Evolutionary conservation across 1,140 invertebrate species (phyloP).

Genomic region (Drosophila ohnishii): DNA sequence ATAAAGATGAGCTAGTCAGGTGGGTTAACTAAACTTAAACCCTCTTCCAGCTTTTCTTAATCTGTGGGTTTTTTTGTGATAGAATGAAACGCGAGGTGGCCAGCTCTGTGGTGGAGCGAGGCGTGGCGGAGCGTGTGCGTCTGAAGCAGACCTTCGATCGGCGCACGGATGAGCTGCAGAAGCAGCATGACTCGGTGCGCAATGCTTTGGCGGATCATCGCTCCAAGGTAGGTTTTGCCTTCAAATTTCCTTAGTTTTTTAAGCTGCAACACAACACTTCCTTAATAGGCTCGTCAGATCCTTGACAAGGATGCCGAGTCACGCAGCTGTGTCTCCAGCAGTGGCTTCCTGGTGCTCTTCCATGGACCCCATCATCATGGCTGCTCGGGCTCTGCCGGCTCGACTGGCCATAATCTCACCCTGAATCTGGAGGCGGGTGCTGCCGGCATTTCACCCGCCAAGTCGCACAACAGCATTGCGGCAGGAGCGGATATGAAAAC

Average conservation of each 20-base stretch:
- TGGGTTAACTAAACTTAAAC: constrained; percentile 54
- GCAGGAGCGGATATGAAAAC: constrained; percentile 65
- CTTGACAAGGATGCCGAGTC: constrained; percentile 81
- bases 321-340: constrained; percentile 73
- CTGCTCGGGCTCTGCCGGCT: constrained; percentile 34
- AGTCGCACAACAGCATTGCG: constrained; percentile 73
- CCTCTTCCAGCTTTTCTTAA: background rate
- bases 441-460: constrained; percentile 69
- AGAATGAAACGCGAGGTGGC: constrained; percentile 90
- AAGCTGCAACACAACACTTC: background rate
- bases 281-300: constrained; percentile 72
- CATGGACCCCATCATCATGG: constrained; percentile 64
- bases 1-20: constrained; percentile 94
- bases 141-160: constrained; percentile 89
- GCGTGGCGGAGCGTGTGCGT: constrained; percentile 91
- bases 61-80: background rate
- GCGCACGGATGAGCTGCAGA: constrained; percentile 89
- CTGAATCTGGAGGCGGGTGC: constrained; percentile 59
- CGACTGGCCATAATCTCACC: constrained; percentile 66
- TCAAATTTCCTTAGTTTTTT: background rate
- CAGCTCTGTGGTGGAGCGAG: constrained; percentile 90
- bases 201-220: constrained; percentile 88
- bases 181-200: constrained; percentile 90
- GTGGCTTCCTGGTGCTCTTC: constrained; percentile 79
- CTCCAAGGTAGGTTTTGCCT: constrained; percentile 85